Base-by-base conservation (phyloP, 2,113 vertebrate species). In the Gambusia holbrooki region DNA sequence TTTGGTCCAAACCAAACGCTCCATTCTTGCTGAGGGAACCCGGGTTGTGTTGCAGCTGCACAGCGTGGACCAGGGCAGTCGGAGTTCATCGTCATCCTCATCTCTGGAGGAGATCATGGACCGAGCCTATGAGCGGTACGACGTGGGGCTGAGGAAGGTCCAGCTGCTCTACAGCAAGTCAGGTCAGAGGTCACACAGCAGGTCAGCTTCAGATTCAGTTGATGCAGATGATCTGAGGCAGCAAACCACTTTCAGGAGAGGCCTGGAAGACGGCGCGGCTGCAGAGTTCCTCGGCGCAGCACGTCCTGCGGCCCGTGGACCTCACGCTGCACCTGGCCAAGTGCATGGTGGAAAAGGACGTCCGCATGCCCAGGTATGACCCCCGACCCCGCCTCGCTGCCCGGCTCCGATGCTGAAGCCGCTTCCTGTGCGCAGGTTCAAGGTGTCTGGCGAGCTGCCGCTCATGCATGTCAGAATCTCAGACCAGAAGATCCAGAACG, bases 21-120 rank as follows among this genome's bases (percentile, higher is more conserved):
- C 10, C 58, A 61, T 13, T 30, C 10, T 62, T 62, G 4, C 61
- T 8, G 61, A 7, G 13, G 0, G 15, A 25, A 22, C 27, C 4
- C 6, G 25, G 33, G 32, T 58, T 75, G 32, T 71, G 65, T 76
- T 72, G 73, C 35, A 98, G 97, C 87, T 98, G 66, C 96, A 95
- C 88, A 99, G 96, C 69, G 90, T 97, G 67, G 91, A 95, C 79
- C 96, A 96, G 92, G 84, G 81, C 5, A 81, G 80, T 32, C 62
- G 80, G 19, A 91, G 87, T 30, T 90, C 92, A 40, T 74, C 93
- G 3, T 90, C 83, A 76, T 94, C 92, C 84, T 96, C 96, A 1
- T 98, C 97, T 28, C 90, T 99, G 75, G 97, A 99, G 85, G 97
- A 98, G 84, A 96, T 99, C 74, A 98, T 99, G 96, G 96, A 99